Conservation (phyloP, 1,140 invertebrate genomes). For the Chironomus tepperi region DNA sequence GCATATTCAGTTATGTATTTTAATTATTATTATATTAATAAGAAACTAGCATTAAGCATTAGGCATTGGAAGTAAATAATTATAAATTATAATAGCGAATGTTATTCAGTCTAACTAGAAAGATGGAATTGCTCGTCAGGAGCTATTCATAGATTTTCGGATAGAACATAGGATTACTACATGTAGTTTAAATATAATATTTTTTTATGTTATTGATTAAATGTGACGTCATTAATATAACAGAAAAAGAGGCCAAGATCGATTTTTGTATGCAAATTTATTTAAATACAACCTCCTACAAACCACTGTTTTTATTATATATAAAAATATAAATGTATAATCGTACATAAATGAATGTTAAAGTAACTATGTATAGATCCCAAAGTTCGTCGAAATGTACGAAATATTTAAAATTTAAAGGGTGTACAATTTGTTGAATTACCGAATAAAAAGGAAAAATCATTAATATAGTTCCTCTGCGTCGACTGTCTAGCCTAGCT, state of each 20-base stretch:
- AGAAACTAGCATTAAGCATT: too few relatives aligned
- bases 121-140: too few relatives aligned
- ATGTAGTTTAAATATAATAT: background rate
- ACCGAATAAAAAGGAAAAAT: constrained; percentile 9
- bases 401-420: constrained; percentile 17
- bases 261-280: constrained; percentile 12
- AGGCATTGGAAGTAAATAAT: too few relatives aligned
- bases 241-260: constrained; percentile 16
- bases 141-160: too few relatives aligned
- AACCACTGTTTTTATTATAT: background rate
- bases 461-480: constrained; percentile 12
- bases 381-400: background rate
- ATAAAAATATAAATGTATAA: background rate
- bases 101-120: too few relatives aligned
- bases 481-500: constrained; percentile 19
- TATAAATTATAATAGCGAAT: too few relatives aligned
- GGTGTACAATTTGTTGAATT: constrained; percentile 22
- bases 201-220: background rate
- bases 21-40: too few relatives aligned
- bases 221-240: constrained; percentile 17
- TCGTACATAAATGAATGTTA: background rate
- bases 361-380: background rate
- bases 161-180: background rate
- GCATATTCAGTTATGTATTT: too few relatives aligned
- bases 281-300: background rate